Evolutionary conservation across 2,113 vertebrate genomes (phyloP).

Genomic region (Argyrosomus japonicus): DNA sequence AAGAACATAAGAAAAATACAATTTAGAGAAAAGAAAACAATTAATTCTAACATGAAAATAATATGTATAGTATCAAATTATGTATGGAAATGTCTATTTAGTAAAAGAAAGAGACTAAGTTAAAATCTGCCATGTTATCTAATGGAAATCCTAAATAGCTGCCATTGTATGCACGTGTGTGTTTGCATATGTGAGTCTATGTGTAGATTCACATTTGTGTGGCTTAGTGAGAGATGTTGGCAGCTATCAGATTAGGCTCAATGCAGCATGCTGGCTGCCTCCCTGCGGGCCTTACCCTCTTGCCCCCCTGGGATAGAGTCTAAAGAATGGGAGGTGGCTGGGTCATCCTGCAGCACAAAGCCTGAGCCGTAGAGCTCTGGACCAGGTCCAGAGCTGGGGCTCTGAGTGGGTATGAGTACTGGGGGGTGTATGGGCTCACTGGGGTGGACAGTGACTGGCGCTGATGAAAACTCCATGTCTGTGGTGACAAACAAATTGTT

Average conservation of each 20-base stretch:
- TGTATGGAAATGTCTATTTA: conserved; percentile 60
- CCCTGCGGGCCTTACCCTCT: conserved; percentile 97
- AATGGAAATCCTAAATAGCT: conserved; percentile 86
- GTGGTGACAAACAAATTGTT: conserved; percentile 98
- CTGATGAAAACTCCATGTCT: conserved; percentile 96
- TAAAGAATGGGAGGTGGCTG: conserved; percentile 96
- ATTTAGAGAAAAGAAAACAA: conserved; percentile 52
- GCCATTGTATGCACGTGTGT: conserved; percentile 38
- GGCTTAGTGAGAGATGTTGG: conserved; percentile 53
- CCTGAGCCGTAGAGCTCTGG: conserved; percentile 96
- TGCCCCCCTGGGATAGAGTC: conserved; percentile 95
- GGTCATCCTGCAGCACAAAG: conserved; percentile 96
- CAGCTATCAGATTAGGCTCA: conserved; percentile 87
- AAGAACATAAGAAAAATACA: conserved; percentile 40
- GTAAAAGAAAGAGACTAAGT: conserved; percentile 15
- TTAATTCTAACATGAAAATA: conserved; percentile 44
- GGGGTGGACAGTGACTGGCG: conserved; percentile 93
- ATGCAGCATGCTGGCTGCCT: conserved; percentile 87
- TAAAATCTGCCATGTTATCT: conserved; percentile 80
- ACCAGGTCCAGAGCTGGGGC: conserved; percentile 80
- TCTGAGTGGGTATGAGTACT: conserved; percentile 96
- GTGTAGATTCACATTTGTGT: conserved; percentile 40
- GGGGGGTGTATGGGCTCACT: conserved; percentile 95
- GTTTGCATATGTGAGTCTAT: conserved; percentile 32
- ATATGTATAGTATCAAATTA: conserved; percentile 55